Conservation (phyloP, 2,113 vertebrate genomes). For the Sturnus vulgaris region DNA sequence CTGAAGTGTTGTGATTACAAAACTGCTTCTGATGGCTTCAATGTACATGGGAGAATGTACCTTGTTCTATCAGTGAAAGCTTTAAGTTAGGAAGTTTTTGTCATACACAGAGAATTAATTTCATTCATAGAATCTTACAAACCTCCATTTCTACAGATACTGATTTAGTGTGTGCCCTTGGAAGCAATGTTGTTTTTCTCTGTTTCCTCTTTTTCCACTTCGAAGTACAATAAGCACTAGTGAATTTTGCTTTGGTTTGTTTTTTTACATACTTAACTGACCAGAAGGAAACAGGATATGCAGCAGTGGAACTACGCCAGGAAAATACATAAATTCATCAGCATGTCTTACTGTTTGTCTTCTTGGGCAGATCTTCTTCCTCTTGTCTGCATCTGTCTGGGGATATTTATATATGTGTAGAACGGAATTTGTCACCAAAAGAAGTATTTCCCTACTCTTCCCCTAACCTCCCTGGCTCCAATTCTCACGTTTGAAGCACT, state of each 20-base stretch:
- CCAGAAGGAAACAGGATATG: background rate
- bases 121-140: background rate
- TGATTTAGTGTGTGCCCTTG: background rate
- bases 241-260: background rate
- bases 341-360: background rate
- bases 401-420: background rate
- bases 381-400: background rate
- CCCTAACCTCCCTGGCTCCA: background rate
- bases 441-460: background rate
- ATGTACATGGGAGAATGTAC: background rate
- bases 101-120: background rate
- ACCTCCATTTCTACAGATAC: background rate
- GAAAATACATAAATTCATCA: background rate
- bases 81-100: background rate
- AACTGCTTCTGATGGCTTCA: background rate
- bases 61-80: background rate
- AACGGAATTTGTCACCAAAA: background rate
- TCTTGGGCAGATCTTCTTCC: background rate
- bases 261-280: background rate
- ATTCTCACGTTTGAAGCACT: background rate
- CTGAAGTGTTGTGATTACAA: background rate
- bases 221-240: background rate
- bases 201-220: background rate
- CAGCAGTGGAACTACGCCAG: background rate
- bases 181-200: background rate